Evolutionary conservation across 1,140 invertebrate species (phyloP).

Genomic region (Penaeus vannamei): DNA sequence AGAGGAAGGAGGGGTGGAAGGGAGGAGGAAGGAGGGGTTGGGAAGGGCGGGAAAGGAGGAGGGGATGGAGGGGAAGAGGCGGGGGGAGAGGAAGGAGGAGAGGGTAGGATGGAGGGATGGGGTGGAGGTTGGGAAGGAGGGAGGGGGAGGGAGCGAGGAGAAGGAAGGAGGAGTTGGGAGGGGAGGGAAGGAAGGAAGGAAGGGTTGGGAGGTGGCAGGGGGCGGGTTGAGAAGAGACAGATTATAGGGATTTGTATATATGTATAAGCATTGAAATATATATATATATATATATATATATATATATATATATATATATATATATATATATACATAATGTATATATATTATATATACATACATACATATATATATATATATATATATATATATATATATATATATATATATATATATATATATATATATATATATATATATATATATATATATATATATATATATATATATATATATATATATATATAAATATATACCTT

Average conservation of each 20-base stretch:
- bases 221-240: background rate
- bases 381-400: too few species aligned
- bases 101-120: background rate
- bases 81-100: background rate
- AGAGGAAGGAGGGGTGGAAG: background rate
- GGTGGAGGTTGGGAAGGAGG: background rate
- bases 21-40: background rate
- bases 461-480: too few species aligned
- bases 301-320: too few species aligned
- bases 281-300: too few species aligned
- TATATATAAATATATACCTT: too few species aligned
- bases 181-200: background rate
- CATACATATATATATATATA: too few species aligned
- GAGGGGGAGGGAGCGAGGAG: background rate
- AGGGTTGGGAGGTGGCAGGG: background rate
- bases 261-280: too few species aligned
- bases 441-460: too few species aligned
- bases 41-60: background rate
- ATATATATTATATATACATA: too few species aligned
- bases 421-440: too few species aligned
- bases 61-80: background rate
- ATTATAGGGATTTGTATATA: background rate
- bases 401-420: too few species aligned
- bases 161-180: background rate
- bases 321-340: too few species aligned